Conservation (phyloP, 2,113 vertebrate species). For the Oncorhynchus gorbuscha region DNA sequence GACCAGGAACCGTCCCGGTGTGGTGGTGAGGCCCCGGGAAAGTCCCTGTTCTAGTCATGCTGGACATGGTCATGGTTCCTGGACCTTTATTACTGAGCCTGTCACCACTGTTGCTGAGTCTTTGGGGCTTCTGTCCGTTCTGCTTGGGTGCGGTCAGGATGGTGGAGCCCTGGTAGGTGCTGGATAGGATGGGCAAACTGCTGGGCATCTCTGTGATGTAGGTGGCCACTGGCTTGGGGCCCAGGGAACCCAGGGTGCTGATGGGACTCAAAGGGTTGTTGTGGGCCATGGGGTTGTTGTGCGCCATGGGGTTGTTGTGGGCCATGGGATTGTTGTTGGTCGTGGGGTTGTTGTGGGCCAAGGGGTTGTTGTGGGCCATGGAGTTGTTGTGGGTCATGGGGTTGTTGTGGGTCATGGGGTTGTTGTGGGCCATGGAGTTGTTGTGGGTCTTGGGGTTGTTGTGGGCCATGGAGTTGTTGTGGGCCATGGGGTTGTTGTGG, state of each 20-base stretch:
- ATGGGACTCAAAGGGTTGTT: slow-evolving; percentile 26
- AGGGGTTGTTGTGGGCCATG: slow-evolving; percentile 28
- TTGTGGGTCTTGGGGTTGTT: slow-evolving; percentile 34
- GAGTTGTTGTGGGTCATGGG: slow-evolving; percentile 34
- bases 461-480: slow-evolving; percentile 23
- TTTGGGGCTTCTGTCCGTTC: slow-evolving; percentile 86
- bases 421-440: slow-evolving; percentile 11
- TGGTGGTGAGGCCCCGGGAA: neutral
- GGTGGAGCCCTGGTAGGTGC: slow-evolving; percentile 61
- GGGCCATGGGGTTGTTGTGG: slow-evolving; percentile 20
- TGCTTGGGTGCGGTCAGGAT: slow-evolving; percentile 67
- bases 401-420: neutral
- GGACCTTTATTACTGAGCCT: neutral
- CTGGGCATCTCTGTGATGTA: slow-evolving; percentile 85
- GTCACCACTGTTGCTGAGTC: slow-evolving; percentile 18
- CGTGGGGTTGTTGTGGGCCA: neutral
- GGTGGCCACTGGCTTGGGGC: slow-evolving; percentile 82
- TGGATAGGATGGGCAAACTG: slow-evolving; percentile 50
- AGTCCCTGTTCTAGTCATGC: slow-evolving; percentile 1
- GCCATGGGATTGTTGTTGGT: slow-evolving; percentile 15
- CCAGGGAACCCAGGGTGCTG: slow-evolving; percentile 65
- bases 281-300: slow-evolving; percentile 3
- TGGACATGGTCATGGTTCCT: neutral
- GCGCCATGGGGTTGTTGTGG: slow-evolving; percentile 40
- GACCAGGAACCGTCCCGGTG: slow-evolving; percentile 38